Conservation (phyloP, 2,888 invertebrate genomes). For the Hemithea aestivaria region DNA sequence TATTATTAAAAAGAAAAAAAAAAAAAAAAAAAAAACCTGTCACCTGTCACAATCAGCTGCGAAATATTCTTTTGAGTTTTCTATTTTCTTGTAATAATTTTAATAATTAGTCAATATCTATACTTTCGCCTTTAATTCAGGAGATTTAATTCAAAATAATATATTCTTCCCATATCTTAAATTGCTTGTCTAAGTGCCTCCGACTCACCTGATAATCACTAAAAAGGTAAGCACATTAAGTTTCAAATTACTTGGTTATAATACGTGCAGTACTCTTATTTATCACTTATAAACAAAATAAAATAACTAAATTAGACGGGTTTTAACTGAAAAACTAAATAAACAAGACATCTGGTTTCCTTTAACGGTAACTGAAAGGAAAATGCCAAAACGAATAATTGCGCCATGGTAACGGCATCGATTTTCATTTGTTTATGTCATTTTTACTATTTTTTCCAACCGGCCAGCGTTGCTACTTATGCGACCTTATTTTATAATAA, state of each 20-base stretch:
- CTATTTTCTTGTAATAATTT: no score
- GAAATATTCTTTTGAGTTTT: no score
- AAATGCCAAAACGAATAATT: slow-evolving; percentile 38
- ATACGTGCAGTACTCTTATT: neutral
- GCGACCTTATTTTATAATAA: neutral
- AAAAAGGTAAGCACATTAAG: neutral
- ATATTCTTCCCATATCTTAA: no score
- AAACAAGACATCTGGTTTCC: slow-evolving; percentile 19
- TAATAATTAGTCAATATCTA: no score
- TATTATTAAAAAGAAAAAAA: no score
- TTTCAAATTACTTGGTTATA: neutral
- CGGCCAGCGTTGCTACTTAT: slow-evolving; percentile 20
- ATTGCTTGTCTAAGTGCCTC: no score
- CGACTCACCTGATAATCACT: no score
- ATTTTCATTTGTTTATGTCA: slow-evolving; percentile 35
- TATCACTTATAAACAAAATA: slow-evolving; percentile 22
- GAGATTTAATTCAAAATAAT: no score
- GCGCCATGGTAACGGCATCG: slow-evolving; percentile 47
- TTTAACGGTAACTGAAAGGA: slow-evolving; percentile 24
- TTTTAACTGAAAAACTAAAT: slow-evolving; percentile 25
- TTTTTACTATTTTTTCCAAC: slow-evolving; percentile 13
- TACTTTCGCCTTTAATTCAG: no score
- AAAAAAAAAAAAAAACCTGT: no score
- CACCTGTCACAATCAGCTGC: no score
- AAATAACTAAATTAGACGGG: slow-evolving; percentile 15